Evolutionary conservation across 2,888 invertebrate species (phyloP).

Genomic region (Epirrhoe tristata): DNA sequence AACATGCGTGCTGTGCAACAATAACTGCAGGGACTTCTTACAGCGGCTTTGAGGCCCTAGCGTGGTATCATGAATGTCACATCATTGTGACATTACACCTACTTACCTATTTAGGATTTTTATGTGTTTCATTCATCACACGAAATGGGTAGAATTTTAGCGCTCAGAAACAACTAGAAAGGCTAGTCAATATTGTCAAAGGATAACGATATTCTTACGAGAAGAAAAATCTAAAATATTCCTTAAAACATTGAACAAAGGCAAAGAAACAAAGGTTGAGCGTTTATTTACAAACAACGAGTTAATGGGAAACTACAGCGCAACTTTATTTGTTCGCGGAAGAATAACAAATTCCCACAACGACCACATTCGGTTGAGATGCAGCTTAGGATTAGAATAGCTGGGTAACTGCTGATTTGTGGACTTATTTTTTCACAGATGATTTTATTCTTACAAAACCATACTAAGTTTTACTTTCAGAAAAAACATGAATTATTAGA

Average conservation of each 20-base stretch:
- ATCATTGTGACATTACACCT: too few relatives aligned
- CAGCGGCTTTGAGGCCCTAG: too few relatives aligned
- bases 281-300: slow-evolving; percentile 42
- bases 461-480: too few relatives aligned
- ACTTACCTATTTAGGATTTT: too few relatives aligned
- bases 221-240: slow-evolving; percentile 1
- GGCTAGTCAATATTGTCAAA: background rate
- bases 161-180: too few relatives aligned
- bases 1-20: too few relatives aligned
- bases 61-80: too few relatives aligned
- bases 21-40: too few relatives aligned
- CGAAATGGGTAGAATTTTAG: too few relatives aligned
- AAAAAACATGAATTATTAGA: too few relatives aligned
- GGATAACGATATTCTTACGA: background rate
- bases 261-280: slow-evolving; percentile 34
- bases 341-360: slow-evolving; percentile 63
- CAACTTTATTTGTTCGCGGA: slow-evolving; percentile 59
- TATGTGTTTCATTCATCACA: too few relatives aligned
- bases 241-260: slow-evolving; percentile 11
- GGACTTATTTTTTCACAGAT: background rate
- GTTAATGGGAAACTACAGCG: slow-evolving; percentile 43
- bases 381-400: slow-evolving; percentile 23
- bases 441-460: too few relatives aligned
- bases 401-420: slow-evolving; percentile 19
- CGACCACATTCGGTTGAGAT: slow-evolving; percentile 42